Evolutionary conservation across 2,797 vertebrate genomes (phyloP).

Genomic region (Spinus pinus): DNA sequence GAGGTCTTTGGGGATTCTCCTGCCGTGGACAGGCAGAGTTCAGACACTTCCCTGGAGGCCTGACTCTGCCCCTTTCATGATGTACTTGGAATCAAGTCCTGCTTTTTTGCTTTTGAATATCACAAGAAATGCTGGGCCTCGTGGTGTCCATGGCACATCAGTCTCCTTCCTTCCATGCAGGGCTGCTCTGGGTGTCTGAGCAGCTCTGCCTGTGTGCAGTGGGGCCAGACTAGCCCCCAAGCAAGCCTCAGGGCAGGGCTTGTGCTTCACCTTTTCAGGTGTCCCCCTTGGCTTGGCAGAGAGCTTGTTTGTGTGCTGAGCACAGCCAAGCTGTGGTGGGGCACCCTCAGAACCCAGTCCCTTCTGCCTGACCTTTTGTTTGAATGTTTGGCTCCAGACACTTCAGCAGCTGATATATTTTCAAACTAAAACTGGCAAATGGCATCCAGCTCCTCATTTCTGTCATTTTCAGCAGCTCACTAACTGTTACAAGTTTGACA

Average conservation of each 20-base stretch:
- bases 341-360: neutral
- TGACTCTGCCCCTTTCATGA: neutral
- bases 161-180: neutral
- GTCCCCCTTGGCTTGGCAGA: neutral
- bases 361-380: neutral
- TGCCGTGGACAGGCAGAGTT: rapidly evolving
- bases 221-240: no score
- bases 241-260: neutral
- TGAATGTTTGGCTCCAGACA: neutral
- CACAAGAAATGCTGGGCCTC: neutral
- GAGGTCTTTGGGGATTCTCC: neutral
- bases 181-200: neutral
- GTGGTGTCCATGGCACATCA: neutral
- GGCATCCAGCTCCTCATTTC: neutral
- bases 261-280: neutral
- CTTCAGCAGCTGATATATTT: neutral
- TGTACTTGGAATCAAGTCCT: neutral
- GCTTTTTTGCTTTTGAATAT: neutral
- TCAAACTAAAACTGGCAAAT: neutral
- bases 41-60: neutral
- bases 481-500: rapidly evolving
- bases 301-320: neutral
- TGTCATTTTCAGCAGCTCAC: neutral
- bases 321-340: neutral
- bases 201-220: neutral